Evolutionary conservation across 2,888 invertebrate genomes (phyloP), one percentile per base, ranked within the genome.

Genomic region (Drosophila rellima): DNA sequence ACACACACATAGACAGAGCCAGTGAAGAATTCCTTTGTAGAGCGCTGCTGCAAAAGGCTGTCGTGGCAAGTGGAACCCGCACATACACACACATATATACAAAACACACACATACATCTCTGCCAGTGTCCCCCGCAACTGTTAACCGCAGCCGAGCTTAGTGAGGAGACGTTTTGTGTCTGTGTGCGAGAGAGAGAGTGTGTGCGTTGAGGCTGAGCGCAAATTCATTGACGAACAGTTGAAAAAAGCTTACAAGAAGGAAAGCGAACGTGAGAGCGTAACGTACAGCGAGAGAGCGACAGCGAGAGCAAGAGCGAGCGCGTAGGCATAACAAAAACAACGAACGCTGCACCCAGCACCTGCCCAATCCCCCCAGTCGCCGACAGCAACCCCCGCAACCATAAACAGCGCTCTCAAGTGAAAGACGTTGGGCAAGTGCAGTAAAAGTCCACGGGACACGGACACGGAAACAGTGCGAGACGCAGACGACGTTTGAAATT

Each of bases 311-410:
- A n/a, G 50, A 71, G 39, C 10, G 67, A 61, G 68, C 59, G 70
- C 67, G 48, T 57, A 64, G 64, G 63, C 85, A 84, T 68, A 89
- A 84, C 88, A 84, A 87, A 78, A 85, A 86, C 86, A 89, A 89
- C 86, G 88, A 88, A 82, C 56, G 81, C 79, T 86, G 83, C 90
- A 81, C 79, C 71, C 71, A 73, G 50, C 66, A 51, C 56, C 33
- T 42, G 56, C 50, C 47, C 42, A 57, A 54, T 35, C 48, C 52
- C 69, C 13, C 33, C 35, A n/a, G n/a, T 33, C 15, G 17, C 60
- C 55, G 60, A 68, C 71, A 65, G 23, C 60, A 37, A 44, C 35
- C 59, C 26, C 48, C 63, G 45, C 65, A 60, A 65, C 48, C 60
- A 47, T 29, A 56, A 59, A 62, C 48, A 42, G 59, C 55, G 47